phyloP scores from a whole-genome alignment of 1,140 invertebrate genomes.

The Vanessa tameamea region DNA sequence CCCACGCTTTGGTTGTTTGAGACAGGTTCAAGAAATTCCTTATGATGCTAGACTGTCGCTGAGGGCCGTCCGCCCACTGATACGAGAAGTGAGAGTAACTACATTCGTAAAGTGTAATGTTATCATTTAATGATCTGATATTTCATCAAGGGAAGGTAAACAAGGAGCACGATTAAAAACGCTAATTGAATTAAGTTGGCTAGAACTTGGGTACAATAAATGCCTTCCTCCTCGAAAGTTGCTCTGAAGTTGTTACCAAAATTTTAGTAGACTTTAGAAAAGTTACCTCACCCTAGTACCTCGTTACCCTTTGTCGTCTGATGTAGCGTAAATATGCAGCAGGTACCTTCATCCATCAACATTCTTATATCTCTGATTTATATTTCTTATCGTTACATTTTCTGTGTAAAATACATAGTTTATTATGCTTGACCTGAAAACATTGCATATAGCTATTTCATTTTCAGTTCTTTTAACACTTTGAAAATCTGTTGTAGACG shows the following conservation, averaged over 20 bases:
- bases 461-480: neutral
- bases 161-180: neutral
- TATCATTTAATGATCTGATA: neutral
- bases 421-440: neutral
- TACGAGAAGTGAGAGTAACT: neutral
- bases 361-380: too few relatives aligned
- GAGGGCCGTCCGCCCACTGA: conserved; percentile 29
- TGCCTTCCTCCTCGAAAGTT: too few relatives aligned
- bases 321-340: too few relatives aligned
- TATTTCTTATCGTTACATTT: too few relatives aligned
- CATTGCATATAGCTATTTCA: neutral
- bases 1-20: conserved; percentile 30
- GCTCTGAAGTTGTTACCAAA: too few relatives aligned
- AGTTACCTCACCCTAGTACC: too few relatives aligned
- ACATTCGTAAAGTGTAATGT: neutral
- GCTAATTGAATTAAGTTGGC: neutral
- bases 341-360: too few relatives aligned
- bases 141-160: neutral
- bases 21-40: conserved; percentile 36
- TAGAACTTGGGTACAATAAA: neutral
- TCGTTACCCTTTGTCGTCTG: too few relatives aligned
- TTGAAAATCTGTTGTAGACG: neutral
- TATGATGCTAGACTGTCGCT: conserved; percentile 15
- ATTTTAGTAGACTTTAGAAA: too few relatives aligned
- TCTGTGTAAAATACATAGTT: too few relatives aligned